phyloP scores from a whole-genome alignment of 2,113 vertebrate genomes.

The Aleadryas rufinucha region DNA sequence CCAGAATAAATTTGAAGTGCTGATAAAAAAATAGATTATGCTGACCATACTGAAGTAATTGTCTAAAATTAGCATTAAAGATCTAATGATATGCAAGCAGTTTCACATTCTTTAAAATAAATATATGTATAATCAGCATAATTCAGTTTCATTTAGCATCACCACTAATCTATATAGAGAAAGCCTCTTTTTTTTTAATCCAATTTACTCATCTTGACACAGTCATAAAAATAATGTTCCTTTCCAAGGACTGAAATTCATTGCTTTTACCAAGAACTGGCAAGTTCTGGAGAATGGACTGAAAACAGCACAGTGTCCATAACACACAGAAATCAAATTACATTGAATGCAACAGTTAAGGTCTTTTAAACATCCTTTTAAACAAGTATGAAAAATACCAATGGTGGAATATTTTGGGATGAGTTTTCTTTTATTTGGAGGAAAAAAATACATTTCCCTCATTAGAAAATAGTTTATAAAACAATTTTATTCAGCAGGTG shows the following conservation, averaged over 20 bases:
- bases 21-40: constrained; percentile 15
- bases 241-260: background rate
- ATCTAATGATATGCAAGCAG: background rate
- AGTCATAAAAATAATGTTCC: background rate
- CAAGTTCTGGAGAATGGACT: background rate
- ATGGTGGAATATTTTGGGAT: background rate
- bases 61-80: background rate
- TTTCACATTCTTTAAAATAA: constrained; percentile 15
- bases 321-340: background rate
- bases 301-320: background rate
- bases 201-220: background rate
- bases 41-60: constrained; percentile 9
- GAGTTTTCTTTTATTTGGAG: background rate
- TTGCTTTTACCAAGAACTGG: background rate
- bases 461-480: background rate
- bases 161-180: background rate
- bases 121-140: background rate
- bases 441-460: background rate
- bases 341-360: background rate
- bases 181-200: background rate
- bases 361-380: background rate
- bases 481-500: background rate
- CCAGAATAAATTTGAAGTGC: background rate
- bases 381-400: background rate
- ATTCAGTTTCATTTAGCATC: background rate